Conservation (phyloP, 2,797 vertebrate species). For the Nyctibius grandis region DNA sequence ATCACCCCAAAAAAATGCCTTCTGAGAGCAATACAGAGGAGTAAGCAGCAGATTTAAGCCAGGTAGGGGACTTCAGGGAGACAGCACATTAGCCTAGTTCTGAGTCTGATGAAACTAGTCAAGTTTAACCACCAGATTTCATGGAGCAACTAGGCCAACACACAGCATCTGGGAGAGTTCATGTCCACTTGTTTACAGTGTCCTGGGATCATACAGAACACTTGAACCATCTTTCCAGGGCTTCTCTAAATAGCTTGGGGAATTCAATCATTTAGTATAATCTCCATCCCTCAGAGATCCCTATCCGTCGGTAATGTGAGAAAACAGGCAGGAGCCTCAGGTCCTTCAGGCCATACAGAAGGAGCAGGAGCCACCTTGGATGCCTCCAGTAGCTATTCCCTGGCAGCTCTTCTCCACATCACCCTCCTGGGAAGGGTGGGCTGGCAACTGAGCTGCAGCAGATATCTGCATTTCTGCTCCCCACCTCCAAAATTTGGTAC, state of each 20-base stretch:
- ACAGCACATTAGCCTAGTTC: not conserved
- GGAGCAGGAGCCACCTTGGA: not conserved
- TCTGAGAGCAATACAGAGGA: not conserved
- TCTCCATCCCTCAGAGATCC: not conserved
- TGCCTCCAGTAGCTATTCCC: not conserved
- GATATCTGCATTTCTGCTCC: not conserved
- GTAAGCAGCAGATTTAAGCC: not conserved
- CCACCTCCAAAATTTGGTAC: not conserved
- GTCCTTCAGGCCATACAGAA: not conserved
- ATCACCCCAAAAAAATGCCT: not conserved
- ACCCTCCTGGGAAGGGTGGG: not conserved
- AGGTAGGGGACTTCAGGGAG: not conserved
- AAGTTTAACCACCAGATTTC: not conserved
- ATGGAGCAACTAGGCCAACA: not conserved
- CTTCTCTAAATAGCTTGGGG: not conserved
- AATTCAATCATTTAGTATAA: not conserved
- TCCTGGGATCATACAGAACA: not conserved
- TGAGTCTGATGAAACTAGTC: not conserved
- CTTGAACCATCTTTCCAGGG: not conserved
- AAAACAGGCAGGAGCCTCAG: not conserved
- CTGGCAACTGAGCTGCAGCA: not conserved
- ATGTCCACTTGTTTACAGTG: rapidly evolving
- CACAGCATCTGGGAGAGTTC: not conserved
- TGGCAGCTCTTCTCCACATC: not conserved
- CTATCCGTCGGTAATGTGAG: not conserved